A percentile compares a stretch with the other conserved stretches of the same genome.
These are phyloP conservation scores for Beroe forskalii DNA, from an alignment of 37 sponge, comb jelly and placozoan species.

Conservation along the genomic window DNA sequence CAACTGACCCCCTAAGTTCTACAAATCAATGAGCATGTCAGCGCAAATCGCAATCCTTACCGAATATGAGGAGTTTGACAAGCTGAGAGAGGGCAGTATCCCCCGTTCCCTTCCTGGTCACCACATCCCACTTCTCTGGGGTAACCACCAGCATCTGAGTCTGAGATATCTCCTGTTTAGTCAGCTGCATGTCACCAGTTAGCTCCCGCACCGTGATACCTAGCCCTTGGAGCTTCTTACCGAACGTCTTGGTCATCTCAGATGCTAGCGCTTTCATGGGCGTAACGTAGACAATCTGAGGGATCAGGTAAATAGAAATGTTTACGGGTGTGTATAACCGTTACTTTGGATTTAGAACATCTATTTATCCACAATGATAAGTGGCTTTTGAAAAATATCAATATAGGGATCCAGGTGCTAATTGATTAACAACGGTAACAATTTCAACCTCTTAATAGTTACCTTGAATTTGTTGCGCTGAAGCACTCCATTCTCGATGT, in stretches of 20 bases:
- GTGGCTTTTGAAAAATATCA: too few species aligned
- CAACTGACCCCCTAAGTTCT: too few species aligned
- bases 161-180: constrained; percentile 85
- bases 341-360: too few species aligned
- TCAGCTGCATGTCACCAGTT: constrained; percentile 98
- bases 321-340: too few species aligned
- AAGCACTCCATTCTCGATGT: constrained; percentile 77
- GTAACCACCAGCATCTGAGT: constrained; percentile 99
- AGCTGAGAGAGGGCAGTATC: constrained; percentile 89
- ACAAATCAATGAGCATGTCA: too few species aligned
- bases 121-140: constrained; percentile 99
- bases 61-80: constrained; percentile 88
- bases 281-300: constrained; percentile 92
- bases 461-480: constrained; percentile 93
- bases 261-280: constrained; percentile 99
- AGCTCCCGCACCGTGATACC: constrained; percentile 91
- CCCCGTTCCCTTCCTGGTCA: constrained; percentile 94
- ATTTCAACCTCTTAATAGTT: too few species aligned
- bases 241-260: constrained; percentile 93
- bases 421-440: too few species aligned
- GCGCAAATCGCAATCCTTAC: too few species aligned
- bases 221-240: constrained; percentile 74
- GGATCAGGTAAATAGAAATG: too few species aligned
- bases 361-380: too few species aligned
- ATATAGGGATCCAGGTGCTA: too few species aligned